Evolutionary conservation across 2,888 invertebrate species (phyloP).

Genomic region (Microctonus aethiopoides): DNA sequence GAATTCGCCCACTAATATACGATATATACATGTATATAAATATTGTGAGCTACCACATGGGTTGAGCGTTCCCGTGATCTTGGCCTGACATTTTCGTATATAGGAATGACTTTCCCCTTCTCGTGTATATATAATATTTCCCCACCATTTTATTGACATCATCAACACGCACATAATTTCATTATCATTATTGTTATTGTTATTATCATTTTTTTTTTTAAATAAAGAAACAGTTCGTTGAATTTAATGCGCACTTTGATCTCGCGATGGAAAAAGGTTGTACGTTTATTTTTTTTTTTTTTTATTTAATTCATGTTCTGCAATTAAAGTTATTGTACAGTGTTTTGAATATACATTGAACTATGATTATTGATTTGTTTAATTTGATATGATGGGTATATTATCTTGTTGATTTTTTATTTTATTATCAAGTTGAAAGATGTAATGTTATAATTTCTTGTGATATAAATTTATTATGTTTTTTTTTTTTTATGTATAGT

Average conservation of each 20-base stretch:
- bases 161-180: not conserved
- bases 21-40: slow-evolving; percentile 30
- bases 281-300: too few relatives aligned
- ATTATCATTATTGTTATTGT: not conserved
- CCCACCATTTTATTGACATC: not conserved
- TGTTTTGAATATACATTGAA: not conserved
- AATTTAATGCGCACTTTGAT: not conserved
- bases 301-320: not conserved
- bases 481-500: not conserved
- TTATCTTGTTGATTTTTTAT: slow-evolving; percentile 5
- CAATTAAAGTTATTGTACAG: not conserved
- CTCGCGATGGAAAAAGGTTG: not conserved
- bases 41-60: slow-evolving; percentile 27
- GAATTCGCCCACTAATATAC: slow-evolving; percentile 40
- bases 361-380: not conserved
- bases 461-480: not conserved
- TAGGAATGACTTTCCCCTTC: not conserved
- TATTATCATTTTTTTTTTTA: not conserved
- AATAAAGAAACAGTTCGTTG: not conserved
- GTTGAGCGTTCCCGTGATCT: slow-evolving; percentile 46
- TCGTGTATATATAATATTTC: not conserved
- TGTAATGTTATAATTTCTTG: not conserved
- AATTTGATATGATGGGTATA: not conserved
- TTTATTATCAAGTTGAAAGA: slow-evolving; percentile 1
- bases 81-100: slow-evolving; percentile 45